phyloP scores from a whole-genome alignment of 1,140 invertebrate genomes.

The Danaus melanippus region DNA sequence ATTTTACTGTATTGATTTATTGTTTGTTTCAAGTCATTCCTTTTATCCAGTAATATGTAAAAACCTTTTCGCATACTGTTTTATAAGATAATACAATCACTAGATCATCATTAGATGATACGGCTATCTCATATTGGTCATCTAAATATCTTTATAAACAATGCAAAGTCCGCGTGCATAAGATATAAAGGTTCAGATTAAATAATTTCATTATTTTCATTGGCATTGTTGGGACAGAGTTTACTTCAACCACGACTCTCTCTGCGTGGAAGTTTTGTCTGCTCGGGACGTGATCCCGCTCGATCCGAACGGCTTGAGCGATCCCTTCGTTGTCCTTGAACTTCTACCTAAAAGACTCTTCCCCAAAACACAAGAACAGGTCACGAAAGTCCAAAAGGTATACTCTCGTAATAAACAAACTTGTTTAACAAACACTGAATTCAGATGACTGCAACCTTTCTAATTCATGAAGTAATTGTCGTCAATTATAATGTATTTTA shows the following conservation, averaged over 20 bases:
- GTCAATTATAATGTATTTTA: no score
- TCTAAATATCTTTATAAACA: no score
- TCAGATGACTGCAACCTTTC: no score
- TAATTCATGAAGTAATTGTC: no score
- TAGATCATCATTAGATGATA: no score
- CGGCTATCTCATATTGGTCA: no score
- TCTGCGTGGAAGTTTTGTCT: conserved; percentile 90
- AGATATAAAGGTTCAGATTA: neutral
- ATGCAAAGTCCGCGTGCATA: neutral
- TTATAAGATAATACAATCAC: no score
- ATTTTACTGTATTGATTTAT: no score
- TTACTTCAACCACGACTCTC: conserved; percentile 90
- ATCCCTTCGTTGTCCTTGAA: conserved; percentile 96
- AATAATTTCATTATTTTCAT: neutral
- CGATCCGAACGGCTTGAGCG: conserved; percentile 95
- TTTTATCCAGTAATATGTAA: no score
- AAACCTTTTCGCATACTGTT: no score
- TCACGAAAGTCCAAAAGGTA: conserved; percentile 93
- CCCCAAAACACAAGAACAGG: conserved; percentile 85
- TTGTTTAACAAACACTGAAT: no score
- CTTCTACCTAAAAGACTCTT: conserved; percentile 89
- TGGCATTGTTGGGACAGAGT: conserved; percentile 67
- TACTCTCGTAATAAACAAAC: neutral
- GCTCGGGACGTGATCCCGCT: conserved; percentile 93
- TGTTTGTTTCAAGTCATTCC: no score